Evolutionary conservation across 1,140 invertebrate species (phyloP).

Genomic region (Oedothorax gibbosus): DNA sequence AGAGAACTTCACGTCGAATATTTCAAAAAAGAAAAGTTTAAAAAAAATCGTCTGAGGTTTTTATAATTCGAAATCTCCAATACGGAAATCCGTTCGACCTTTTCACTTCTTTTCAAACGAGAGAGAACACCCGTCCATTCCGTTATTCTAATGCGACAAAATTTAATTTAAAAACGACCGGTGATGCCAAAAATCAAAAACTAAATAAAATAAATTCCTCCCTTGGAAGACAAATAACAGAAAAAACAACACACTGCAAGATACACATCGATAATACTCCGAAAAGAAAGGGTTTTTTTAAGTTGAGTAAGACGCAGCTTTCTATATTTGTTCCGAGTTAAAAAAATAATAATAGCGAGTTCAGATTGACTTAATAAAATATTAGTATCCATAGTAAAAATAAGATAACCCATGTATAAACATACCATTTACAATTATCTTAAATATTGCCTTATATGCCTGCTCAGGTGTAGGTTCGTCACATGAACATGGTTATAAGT

Average conservation of each 20-base stretch:
- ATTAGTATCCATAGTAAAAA: no score
- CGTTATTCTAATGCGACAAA: conserved; percentile 40
- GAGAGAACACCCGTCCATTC: conserved; percentile 3
- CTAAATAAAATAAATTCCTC: neutral
- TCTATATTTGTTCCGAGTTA: no score
- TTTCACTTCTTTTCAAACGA: neutral
- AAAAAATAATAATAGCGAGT: no score
- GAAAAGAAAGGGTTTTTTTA: no score
- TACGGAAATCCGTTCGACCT: conserved; percentile 14
- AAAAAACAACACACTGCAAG: conserved; percentile 24
- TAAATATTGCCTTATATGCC: no score
- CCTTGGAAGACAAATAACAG: conserved; percentile 14
- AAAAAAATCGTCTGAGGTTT: conserved; percentile 6
- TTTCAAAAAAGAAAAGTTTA: neutral
- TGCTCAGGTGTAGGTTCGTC: no score
- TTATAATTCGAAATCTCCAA: no score
- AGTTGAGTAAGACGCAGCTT: no score
- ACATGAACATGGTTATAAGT: no score
- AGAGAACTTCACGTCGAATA: neutral
- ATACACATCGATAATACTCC: neutral
- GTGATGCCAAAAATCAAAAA: neutral
- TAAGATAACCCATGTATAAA: no score
- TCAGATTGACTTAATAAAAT: no score
- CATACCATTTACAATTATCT: no score
- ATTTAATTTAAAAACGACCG: conserved; percentile 46